Conservation (phyloP, 2,888 invertebrate genomes). For the Erebia palarica region DNA sequence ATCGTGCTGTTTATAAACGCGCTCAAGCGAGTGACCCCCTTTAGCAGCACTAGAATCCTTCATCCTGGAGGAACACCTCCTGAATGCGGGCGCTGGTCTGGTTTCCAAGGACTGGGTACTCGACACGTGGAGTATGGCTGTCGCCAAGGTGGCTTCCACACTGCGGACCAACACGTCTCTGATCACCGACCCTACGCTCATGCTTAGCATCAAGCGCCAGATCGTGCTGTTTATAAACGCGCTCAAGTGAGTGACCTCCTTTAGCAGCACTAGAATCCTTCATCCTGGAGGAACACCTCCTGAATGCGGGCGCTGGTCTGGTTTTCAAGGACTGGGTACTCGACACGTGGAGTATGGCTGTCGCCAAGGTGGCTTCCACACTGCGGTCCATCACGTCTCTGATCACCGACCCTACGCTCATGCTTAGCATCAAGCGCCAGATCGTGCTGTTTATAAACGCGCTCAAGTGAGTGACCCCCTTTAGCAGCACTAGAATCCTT, state of each 20-base stretch:
- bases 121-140: too few species aligned
- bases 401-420: constrained; percentile 95
- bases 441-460: constrained; percentile 97
- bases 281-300: constrained; percentile 98
- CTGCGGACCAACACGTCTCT: too few species aligned
- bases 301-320: constrained; percentile 76
- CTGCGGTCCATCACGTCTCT: constrained; percentile 94
- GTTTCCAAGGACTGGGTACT: too few species aligned
- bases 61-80: too few species aligned
- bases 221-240: constrained; percentile 97
- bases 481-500: too few species aligned
- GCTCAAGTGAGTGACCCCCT: constrained; percentile 78
- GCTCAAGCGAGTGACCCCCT: too few species aligned
- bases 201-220: constrained; percentile 97
- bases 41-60: too few species aligned
- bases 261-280: constrained; percentile 88
- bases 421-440: constrained; percentile 97
- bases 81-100: too few species aligned
- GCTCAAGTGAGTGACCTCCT: constrained; percentile 80
- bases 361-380: constrained; percentile 92
- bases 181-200: constrained; percentile 95
- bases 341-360: constrained; percentile 97
- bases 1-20: too few species aligned
- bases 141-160: too few species aligned
- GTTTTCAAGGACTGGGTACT: constrained; percentile 22